Conservation (phyloP, 2,797 vertebrate species). For the Parauchenoglanis ngamensis region DNA sequence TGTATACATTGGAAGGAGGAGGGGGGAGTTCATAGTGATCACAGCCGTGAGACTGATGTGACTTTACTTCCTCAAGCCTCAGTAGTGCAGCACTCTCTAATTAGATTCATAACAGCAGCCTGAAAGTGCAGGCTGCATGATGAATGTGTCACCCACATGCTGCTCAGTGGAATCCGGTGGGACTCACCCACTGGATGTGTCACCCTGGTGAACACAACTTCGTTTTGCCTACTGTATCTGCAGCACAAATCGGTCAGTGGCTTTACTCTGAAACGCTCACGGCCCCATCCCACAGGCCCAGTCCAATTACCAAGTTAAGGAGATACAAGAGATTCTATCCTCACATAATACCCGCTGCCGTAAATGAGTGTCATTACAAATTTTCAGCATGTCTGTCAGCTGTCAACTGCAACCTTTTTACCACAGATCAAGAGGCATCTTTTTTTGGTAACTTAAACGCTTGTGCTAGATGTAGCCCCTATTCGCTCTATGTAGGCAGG, state of each 20-base stretch:
- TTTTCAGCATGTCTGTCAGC: conserved; percentile 43
- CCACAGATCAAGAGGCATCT: conserved; percentile 34
- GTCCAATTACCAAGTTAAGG: conserved; percentile 42
- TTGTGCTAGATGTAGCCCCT: conserved; percentile 29
- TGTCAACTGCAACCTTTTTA: conserved; percentile 41
- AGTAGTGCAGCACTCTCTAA: conserved; percentile 71
- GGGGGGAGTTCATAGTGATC: conserved; percentile 49
- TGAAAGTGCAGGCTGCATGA: conserved; percentile 79
- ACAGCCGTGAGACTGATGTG: conserved; percentile 70
- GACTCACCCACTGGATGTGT: conserved; percentile 68
- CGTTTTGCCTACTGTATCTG: conserved; percentile 27
- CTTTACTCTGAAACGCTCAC: conserved; percentile 23
- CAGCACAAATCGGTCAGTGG: conserved; percentile 33
- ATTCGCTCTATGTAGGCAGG: conserved; percentile 31
- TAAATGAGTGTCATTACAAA: conserved; percentile 48
- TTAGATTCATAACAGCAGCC: conserved; percentile 82
- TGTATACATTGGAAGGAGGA: conserved; percentile 13
- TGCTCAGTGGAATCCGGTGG: conserved; percentile 72
- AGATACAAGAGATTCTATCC: conserved; percentile 35
- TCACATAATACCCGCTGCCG: conserved; percentile 26
- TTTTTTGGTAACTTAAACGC: conserved; percentile 41
- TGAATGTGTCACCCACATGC: conserved; percentile 81
- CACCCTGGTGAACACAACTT: conserved; percentile 54
- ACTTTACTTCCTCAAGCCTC: conserved; percentile 64
- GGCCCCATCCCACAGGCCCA: conserved; percentile 22